A percentile compares a stretch with the other conserved stretches of the same genome.
Conservation (phyloP, 2,888 invertebrate species). For the Acanthosepion lycidas region DNA sequence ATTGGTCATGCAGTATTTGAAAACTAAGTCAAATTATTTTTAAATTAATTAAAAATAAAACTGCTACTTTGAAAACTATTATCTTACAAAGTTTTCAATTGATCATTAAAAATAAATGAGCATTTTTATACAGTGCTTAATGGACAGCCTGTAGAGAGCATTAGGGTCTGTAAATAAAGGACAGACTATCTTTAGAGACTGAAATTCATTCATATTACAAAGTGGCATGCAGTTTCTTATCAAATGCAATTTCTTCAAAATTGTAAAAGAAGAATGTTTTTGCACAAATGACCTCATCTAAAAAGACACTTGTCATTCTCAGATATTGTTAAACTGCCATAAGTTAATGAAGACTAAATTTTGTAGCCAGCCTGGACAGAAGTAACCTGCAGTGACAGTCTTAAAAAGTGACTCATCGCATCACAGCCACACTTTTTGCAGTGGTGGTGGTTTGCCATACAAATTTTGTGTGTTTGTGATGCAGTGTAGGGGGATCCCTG, state of each 20-base stretch:
- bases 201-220: too few species aligned
- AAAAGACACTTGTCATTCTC: slow-evolving; percentile 13
- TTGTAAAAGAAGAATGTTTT: not conserved
- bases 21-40: too few species aligned
- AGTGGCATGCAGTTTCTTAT: too few species aligned
- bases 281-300: not conserved
- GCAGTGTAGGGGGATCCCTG: not conserved
- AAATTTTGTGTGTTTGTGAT: not conserved
- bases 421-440: not conserved
- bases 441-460: not conserved
- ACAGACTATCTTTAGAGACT: too few species aligned
- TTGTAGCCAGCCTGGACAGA: not conserved
- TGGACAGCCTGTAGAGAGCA: not conserved
- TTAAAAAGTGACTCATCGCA: not conserved
- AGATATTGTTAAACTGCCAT: not conserved
- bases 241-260: too few species aligned
- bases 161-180: not conserved
- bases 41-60: too few species aligned
- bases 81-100: too few species aligned
- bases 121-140: too few species aligned
- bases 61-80: too few species aligned
- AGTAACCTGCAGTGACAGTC: not conserved
- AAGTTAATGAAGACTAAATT: not conserved
- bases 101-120: too few species aligned
- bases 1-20: too few species aligned